Evolutionary conservation across 1,140 invertebrate species (phyloP).

Genomic region (Drosophila subobscura): DNA sequence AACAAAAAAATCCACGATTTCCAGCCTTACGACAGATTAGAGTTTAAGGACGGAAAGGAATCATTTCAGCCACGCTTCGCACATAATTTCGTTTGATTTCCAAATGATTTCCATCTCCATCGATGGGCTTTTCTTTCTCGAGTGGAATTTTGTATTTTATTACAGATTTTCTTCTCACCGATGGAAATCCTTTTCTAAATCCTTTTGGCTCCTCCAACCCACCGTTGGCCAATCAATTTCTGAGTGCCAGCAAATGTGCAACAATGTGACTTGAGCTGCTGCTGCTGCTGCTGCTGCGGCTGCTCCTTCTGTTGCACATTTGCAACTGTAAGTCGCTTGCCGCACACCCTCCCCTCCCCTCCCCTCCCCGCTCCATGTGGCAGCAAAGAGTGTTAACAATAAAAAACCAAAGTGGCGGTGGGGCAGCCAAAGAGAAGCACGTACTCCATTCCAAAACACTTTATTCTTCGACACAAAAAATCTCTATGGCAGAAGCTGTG

Average conservation of each 20-base stretch:
- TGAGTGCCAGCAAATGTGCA: conserved; percentile 44
- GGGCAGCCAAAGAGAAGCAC: not conserved
- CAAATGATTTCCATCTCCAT: conserved; percentile 21
- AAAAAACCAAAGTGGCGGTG: conserved; percentile 33
- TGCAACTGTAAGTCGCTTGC: conserved; percentile 48
- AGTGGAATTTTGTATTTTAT: conserved; percentile 11
- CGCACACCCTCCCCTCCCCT: not conserved
- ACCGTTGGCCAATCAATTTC: conserved; percentile 45
- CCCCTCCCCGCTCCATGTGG: not conserved
- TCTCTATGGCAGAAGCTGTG: conserved; percentile 22
- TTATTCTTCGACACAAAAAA: conserved; percentile 18
- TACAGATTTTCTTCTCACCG: not conserved
- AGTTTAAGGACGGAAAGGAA: too few relatives aligned
- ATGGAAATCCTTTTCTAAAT: not conserved
- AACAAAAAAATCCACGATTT: too few relatives aligned
- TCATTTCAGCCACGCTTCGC: too few relatives aligned
- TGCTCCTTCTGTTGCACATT: conserved; percentile 23
- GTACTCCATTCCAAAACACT: not conserved
- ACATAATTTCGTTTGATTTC: conserved; percentile 34
- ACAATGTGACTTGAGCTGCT: conserved; percentile 54
- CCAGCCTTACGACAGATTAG: too few relatives aligned
- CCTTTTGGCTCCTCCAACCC: not conserved
- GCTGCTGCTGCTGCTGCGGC: conserved; percentile 2
- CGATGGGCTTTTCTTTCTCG: not conserved
- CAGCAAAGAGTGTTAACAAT: conserved; percentile 51